Evolutionary conservation across 2,888 invertebrate species (phyloP), one percentile per base, ranked within the genome.

Genomic region (Bombylius discolor): DNA sequence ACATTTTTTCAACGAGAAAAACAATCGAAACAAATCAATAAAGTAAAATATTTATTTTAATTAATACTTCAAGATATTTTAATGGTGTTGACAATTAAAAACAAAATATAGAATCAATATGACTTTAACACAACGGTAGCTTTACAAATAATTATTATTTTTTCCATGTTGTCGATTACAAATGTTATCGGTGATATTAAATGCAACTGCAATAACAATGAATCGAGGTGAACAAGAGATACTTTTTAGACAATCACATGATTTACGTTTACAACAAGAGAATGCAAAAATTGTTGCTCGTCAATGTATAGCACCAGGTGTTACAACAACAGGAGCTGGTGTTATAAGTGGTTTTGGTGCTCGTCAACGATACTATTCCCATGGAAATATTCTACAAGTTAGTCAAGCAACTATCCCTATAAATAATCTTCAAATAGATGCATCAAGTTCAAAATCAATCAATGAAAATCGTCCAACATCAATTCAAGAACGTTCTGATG

Each of bases 161-260:
- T 23, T 23, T 23, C 3, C 3, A 23, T 23, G 23, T 23, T 23
- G 23, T 23, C 23, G 23, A 23, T 23, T 23, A 23, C 64, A 61
- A 70, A 76, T 76, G 76, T 72, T 76, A 68, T 73, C 75, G 66
- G 67, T 74, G 68, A 73, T 75, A 66, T 73, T 76, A 72, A 63
- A 67, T 57, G 66, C 68, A 62, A 75, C 73, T 66, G 62, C 66
- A 61, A 67, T 68, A 65, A 75, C 74, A 65, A 81, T 81, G 81
- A 81, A 81, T 74, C 78, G 81, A 59, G 80, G 79, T 60, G 81
- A 81, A 68, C 81, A 82, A 71, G 81, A 81, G 67, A 78, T 75
- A 64, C 71, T 82, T 63, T 82, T 78, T 66, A 74, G 81, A 62
- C 81, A 81, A 66, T 81, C 81, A 63, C 77, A 81, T 62, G 80